Conservation (phyloP, 2,888 invertebrate species). For the Drosophila lacicola region DNA sequence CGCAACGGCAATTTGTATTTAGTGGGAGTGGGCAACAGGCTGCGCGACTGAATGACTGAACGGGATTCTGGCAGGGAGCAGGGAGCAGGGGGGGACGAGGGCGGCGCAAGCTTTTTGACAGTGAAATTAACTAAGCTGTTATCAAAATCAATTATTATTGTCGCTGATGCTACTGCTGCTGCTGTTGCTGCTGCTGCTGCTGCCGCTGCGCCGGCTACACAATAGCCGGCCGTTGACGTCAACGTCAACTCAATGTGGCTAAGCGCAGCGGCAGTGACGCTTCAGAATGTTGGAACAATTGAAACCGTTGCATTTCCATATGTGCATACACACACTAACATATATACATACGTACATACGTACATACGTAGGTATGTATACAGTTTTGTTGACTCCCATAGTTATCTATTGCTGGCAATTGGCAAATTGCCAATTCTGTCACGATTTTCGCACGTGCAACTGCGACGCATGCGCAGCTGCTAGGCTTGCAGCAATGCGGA, state of each 20-base stretch:
- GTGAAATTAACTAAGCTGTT: constrained; percentile 61
- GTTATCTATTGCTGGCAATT: constrained; percentile 31
- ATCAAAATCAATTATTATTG: constrained; percentile 69
- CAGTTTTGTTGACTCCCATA: constrained; percentile 1
- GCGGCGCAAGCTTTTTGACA: constrained; percentile 57
- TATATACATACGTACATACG: not conserved
- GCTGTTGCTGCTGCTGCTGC: constrained; percentile 1
- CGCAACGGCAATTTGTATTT: constrained; percentile 61
- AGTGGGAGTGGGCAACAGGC: constrained; percentile 42
- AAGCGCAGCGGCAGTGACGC: constrained; percentile 28
- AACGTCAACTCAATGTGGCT: constrained; percentile 34
- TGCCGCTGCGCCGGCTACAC: constrained; percentile 28
- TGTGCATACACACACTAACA: constrained; percentile 5
- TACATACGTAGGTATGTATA: not conserved
- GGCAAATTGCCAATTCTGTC: constrained; percentile 64
- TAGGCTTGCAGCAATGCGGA: constrained; percentile 41
- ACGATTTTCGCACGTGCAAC: constrained; percentile 66
- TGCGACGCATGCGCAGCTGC: constrained; percentile 43
- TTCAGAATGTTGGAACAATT: constrained; percentile 57
- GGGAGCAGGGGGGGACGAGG: not conserved
- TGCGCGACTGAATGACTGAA: not conserved
- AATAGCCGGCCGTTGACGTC: constrained; percentile 39
- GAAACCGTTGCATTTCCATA: constrained; percentile 45
- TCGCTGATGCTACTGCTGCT: constrained; percentile 33
- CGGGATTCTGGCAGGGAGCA: not conserved